phyloP scores from a whole-genome alignment of 2,797 vertebrate species.

The Philypnodon macrostomus region DNA sequence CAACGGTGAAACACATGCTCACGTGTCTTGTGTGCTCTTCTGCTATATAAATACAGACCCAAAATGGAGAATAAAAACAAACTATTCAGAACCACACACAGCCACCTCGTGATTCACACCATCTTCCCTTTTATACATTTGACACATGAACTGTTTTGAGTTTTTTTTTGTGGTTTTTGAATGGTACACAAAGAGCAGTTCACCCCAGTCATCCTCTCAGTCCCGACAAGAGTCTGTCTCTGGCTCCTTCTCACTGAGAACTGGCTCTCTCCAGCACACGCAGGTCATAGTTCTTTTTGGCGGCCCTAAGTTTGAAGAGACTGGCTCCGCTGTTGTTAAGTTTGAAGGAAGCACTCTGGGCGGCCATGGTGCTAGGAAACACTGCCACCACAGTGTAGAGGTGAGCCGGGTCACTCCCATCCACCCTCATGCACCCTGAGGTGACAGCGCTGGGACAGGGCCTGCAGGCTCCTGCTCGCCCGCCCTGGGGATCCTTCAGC shows the following conservation, averaged over 20 bases:
- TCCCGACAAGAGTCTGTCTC: constrained; percentile 52
- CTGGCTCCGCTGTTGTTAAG: constrained; percentile 92
- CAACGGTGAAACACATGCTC: constrained; percentile 78
- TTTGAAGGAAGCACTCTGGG: constrained; percentile 96
- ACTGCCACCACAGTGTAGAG: constrained; percentile 98
- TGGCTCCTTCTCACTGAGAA: constrained; percentile 81
- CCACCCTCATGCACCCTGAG: constrained; percentile 77
- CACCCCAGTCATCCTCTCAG: constrained; percentile 54
- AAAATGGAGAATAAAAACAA: constrained; percentile 62
- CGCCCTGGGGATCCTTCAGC: constrained; percentile 92
- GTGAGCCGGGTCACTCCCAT: constrained; percentile 86
- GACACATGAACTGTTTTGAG: constrained; percentile 54
- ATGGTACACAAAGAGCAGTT: constrained; percentile 64
- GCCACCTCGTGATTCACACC: constrained; percentile 65
- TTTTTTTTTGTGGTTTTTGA: constrained; percentile 37
- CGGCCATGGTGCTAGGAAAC: constrained; percentile 95
- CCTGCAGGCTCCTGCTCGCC: constrained; percentile 73
- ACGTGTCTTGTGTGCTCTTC: constrained; percentile 80
- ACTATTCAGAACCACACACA: constrained; percentile 66
- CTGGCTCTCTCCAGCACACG: constrained; percentile 95
- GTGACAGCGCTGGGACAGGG: constrained; percentile 23
- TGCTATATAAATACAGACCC: constrained; percentile 73
- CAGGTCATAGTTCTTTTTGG: constrained; percentile 98
- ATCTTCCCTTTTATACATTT: constrained; percentile 72
- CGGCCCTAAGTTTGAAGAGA: constrained; percentile 93